Evolutionary conservation across 2,797 vertebrate genomes (phyloP), one percentile per base, ranked within the genome.

Genomic region (Macrochelys suwanniensis): DNA sequence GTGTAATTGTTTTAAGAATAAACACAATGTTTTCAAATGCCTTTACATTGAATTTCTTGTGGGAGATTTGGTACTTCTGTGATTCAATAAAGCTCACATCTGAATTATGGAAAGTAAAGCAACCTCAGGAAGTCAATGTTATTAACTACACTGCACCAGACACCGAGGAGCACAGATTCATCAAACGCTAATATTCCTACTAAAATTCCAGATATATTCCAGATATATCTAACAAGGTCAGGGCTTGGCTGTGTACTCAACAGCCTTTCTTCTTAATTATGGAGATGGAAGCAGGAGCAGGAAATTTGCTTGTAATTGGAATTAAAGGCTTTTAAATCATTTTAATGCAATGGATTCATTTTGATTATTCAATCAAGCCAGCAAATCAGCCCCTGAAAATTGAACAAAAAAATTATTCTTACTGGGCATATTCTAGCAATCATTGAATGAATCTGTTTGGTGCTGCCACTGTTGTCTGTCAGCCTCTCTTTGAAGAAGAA

Each of bases 401-500:
- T 59, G 61, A 28, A 93, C 90, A 94, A 33, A 90, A 90, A 93
- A 92, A 54, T 8, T 5, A n/a, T 47, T 98, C 99, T 99, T 97
- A 99, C 99, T 1, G 99, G 99, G 96, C 99, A 99, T 94, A 99
- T 99, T 98, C 99, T 98, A 92, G 99, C 99, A 95, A 99, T 98
- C 99, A 99, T 99, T 83, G 99, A 99, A 97, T 99, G 99, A 96
- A 99, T 99, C 93, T 99, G 99, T 92, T 99, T 99, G 26, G 99
- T 99, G 94, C 99, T 99, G 65, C 99, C 99, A 2, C 98, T 99
- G 98, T 98, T 99, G 95, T 99, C 99, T 1, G 98, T 99, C 65
- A 99, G 97, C 94, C 99, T 98, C 96, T 99, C 99, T n/a, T 99
- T 99, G 97, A 99, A 99, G 98, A 99, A 99, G 95, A 99, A 99